Evolutionary conservation across 2,888 invertebrate species (phyloP).

Genomic region (Napeogenes sylphis): DNA sequence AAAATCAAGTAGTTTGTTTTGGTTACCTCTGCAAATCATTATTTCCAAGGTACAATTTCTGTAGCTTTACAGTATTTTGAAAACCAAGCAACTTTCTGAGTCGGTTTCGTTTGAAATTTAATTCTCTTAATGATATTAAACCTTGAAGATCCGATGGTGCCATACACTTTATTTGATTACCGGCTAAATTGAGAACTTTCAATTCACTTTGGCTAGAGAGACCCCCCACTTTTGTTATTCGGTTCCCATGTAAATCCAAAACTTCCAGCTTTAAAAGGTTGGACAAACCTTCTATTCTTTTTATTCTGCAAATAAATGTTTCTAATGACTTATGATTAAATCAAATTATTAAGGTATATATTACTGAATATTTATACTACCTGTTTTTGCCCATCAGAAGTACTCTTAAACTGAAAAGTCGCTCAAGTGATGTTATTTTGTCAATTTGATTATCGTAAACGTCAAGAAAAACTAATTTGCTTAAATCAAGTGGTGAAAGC

Average conservation of each 20-base stretch:
- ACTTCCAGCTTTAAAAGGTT: conserved; percentile 88
- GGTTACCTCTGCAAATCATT: conserved; percentile 81
- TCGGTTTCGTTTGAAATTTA: conserved; percentile 92
- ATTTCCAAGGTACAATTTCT: conserved; percentile 89
- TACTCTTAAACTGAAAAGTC: conserved; percentile 88
- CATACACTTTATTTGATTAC: conserved; percentile 90
- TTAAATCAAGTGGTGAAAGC: conserved; percentile 74
- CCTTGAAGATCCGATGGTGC: conserved; percentile 88
- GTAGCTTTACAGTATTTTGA: conserved; percentile 84
- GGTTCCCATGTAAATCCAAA: conserved; percentile 94
- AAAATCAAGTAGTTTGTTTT: not conserved
- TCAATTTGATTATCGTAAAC: conserved; percentile 97
- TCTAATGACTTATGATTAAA: no score
- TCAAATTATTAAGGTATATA: not conserved
- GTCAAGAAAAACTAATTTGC: conserved; percentile 92
- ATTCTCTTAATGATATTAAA: conserved; percentile 86
- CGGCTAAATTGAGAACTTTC: conserved; percentile 94
- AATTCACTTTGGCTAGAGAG: conserved; percentile 83
- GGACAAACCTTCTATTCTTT: conserved; percentile 86
- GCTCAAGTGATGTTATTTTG: conserved; percentile 86
- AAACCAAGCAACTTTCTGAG: conserved; percentile 89
- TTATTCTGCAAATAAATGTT: conserved; percentile 78
- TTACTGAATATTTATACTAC: conserved; percentile 50
- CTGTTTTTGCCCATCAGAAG: conserved; percentile 95
- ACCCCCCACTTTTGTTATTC: conserved; percentile 85